Percentiles rank a stretch among this genome's conserved stretches.
These are phyloP conservation scores for Oryctes rhinoceros DNA, from an alignment of 1,140 invertebrate species.

Conservation along the genomic window DNA sequence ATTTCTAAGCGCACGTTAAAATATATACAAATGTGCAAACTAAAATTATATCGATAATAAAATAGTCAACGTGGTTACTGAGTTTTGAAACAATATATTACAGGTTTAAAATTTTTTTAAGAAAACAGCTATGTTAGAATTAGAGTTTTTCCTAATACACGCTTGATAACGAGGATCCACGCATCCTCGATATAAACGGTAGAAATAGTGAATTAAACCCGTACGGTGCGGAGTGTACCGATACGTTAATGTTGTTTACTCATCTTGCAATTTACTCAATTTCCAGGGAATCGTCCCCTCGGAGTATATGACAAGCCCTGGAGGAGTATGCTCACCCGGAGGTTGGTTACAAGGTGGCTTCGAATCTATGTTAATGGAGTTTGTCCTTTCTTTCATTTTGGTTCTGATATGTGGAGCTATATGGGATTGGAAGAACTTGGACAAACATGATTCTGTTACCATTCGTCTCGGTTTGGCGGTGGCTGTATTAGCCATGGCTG, in stretches of 20 bases:
- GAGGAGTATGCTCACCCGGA: constrained; percentile 37
- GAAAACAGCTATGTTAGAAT: too few species aligned
- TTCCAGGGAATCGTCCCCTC: constrained; percentile 63
- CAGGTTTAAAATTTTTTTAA: too few species aligned
- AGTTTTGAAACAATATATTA: too few species aligned
- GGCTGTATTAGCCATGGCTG: constrained; percentile 68
- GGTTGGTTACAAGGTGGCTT: not conserved
- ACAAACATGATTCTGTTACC: constrained; percentile 65
- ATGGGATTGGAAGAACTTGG: constrained; percentile 70
- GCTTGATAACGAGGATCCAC: too few species aligned
- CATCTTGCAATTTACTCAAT: not conserved
- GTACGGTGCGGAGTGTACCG: too few species aligned
- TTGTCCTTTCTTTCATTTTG: constrained; percentile 68
- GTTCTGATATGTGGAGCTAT: constrained; percentile 70
- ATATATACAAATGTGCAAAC: too few species aligned
- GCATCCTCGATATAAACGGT: too few species aligned
- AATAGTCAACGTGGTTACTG: not conserved
- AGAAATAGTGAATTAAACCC: too few species aligned
- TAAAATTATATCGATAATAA: not conserved
- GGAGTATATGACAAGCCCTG: constrained; percentile 20
- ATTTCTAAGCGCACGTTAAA: too few species aligned
- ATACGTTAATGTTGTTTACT: too few species aligned
- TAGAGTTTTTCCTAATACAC: too few species aligned
- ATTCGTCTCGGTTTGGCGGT: constrained; percentile 73
- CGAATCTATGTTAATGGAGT: constrained; percentile 68